Evolutionary conservation across 2,113 vertebrate species (phyloP).

Genomic region (Callocephalon fimbriatum): DNA sequence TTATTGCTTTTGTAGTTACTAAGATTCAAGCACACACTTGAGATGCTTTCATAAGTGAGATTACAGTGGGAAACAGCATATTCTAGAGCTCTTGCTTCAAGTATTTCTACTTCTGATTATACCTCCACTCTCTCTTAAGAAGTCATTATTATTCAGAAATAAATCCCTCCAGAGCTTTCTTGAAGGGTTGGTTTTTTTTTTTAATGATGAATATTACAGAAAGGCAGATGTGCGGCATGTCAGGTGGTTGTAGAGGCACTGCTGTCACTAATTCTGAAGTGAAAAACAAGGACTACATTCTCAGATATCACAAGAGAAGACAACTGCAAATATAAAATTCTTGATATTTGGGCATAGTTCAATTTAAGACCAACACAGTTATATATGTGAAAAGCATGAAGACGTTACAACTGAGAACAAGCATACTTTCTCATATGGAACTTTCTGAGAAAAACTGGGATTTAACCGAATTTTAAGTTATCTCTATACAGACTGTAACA

Average conservation of each 20-base stretch:
- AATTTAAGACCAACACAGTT: not conserved
- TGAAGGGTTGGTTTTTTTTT: not conserved
- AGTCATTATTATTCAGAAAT: not conserved
- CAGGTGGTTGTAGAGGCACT: not conserved
- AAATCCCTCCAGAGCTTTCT: not conserved
- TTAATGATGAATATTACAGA: not conserved
- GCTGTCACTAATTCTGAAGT: not conserved
- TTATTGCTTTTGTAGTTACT: not conserved
- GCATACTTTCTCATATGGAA: not conserved
- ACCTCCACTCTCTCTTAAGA: not conserved
- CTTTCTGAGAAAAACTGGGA: not conserved
- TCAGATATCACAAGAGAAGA: not conserved
- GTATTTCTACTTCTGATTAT: not conserved
- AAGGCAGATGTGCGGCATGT: not conserved
- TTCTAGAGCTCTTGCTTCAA: constrained; percentile 1
- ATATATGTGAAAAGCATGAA: not conserved
- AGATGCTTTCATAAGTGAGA: not conserved
- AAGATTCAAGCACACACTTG: not conserved
- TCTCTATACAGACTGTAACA: not conserved
- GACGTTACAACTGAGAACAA: not conserved
- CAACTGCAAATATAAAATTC: not conserved
- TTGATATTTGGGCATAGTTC: not conserved
- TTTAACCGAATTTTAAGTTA: not conserved
- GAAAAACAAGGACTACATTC: not conserved
- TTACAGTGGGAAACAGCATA: not conserved